Evolutionary conservation across 2,113 vertebrate species (phyloP).

Genomic region (Myotis davidii): DNA sequence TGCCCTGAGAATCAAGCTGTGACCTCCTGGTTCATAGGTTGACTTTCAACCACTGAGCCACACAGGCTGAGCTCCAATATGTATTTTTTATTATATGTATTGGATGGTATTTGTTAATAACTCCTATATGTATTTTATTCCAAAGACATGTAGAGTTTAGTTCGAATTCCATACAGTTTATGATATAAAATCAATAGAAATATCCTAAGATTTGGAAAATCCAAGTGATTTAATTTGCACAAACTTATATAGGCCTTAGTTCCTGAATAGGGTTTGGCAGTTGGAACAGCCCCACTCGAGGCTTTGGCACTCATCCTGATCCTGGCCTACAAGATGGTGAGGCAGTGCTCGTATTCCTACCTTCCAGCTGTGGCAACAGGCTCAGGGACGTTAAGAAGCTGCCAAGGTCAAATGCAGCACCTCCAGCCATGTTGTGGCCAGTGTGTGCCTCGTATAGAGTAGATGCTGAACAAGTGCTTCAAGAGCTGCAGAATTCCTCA

Average conservation of each 20-base stretch:
- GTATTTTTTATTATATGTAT: background rate
- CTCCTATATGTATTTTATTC: background rate
- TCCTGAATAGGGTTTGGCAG: background rate
- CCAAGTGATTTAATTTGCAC: background rate
- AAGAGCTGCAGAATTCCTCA: background rate
- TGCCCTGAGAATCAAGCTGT: no score
- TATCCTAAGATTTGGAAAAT: background rate
- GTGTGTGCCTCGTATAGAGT: background rate
- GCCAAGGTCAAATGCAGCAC: background rate
- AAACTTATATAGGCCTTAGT: background rate
- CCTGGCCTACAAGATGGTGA: background rate
- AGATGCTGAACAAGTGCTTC: background rate
- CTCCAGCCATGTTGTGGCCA: no score
- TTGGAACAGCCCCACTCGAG: accelerated
- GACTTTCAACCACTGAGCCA: no score
- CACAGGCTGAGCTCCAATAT: no score
- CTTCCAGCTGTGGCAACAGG: no score
- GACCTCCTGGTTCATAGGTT: no score
- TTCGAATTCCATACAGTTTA: background rate
- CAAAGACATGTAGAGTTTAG: background rate
- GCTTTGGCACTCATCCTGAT: background rate
- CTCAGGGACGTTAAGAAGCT: background rate
- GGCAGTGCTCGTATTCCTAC: background rate
- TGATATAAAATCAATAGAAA: background rate
- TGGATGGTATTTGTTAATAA: background rate